Percentiles rank a stretch among this genome's conserved stretches.
Conservation (phyloP, 2,797 vertebrate genomes). For the Scyliorhinus canicula region DNA sequence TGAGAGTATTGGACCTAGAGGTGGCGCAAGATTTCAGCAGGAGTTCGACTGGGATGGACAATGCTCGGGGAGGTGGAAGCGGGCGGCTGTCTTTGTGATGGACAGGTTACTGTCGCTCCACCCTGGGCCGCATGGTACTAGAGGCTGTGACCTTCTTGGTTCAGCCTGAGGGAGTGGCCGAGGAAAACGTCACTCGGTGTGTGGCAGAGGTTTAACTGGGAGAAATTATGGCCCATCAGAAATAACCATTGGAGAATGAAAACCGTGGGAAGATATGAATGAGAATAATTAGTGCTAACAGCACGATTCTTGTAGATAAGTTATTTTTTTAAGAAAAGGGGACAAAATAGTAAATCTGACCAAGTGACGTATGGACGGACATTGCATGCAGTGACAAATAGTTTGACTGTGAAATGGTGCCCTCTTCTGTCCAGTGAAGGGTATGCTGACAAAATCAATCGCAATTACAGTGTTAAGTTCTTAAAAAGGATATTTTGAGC, state of each 20-base stretch:
- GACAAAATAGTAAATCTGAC: not conserved
- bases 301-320: not conserved
- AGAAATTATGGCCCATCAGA: not conserved
- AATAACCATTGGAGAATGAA: not conserved
- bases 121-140: not conserved
- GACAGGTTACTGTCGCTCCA: too few relatives aligned
- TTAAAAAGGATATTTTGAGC: too few relatives aligned
- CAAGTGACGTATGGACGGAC: not conserved
- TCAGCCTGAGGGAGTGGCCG: not conserved
- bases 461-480: not conserved
- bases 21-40: not conserved
- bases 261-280: not conserved
- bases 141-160: too few relatives aligned
- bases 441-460: not conserved
- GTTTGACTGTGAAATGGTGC: not conserved
- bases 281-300: not conserved
- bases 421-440: not conserved
- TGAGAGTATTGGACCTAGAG: not conserved
- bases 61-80: not conserved
- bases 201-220: not conserved
- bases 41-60: not conserved
- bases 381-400: not conserved
- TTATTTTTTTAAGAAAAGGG: not conserved
- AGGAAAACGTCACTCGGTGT: not conserved
- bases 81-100: not conserved